Base-by-base conservation (phyloP, 2,888 invertebrate genomes). In the Herminia tarsipennalis region DNA sequence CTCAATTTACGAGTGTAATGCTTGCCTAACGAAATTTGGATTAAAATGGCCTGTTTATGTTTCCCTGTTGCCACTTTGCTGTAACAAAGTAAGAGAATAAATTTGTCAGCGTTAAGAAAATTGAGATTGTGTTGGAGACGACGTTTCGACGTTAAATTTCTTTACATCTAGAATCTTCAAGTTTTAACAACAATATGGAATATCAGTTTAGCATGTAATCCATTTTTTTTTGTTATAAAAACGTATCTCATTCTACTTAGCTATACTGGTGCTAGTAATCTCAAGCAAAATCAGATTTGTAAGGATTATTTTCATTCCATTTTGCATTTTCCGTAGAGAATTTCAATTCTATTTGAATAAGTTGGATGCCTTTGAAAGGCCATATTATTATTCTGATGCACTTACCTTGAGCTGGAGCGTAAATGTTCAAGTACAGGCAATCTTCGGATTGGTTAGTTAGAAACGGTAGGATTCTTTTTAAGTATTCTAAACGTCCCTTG, bases 371-470 rank as follows among this genome's bases (percentile, higher is more conserved):
- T 16, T 20, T 20, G 4, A 21, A 13, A 20, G 13, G 1, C 8
- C 22, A 5, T 4, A 14, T 5, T 12, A 12, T 21, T 30, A 17
- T 18, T 58, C 79, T 12, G 24, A n/a, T 10, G 16, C 24, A 37
- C 93, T 93, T 92, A 98, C 98, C 98, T 95, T 96, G 96, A 70
- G 96, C 96, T 39, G 99, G 99, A 16, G 98, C 97, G 92, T 98
- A 99, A 77, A 99, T 96, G 88, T 99, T 99, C 80, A 99, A 93
- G 85, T 98, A 98, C 55, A 99, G 94, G 80, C 99, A 99, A 92
- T 99, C 98, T 92, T 99, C 99, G 64, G 96, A 97, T 91, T 99
- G 98, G 82, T 98, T 96, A 66, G 94, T 94, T 66, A 99, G 93
- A 82, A 96, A 95, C 27, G 98, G 97, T 70, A 97, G 88, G 83